A percentile compares a stretch with the other conserved stretches of the same genome.
Evolutionary conservation across 2,113 vertebrate genomes (phyloP).

Genomic region (Notothenia coriiceps): DNA sequence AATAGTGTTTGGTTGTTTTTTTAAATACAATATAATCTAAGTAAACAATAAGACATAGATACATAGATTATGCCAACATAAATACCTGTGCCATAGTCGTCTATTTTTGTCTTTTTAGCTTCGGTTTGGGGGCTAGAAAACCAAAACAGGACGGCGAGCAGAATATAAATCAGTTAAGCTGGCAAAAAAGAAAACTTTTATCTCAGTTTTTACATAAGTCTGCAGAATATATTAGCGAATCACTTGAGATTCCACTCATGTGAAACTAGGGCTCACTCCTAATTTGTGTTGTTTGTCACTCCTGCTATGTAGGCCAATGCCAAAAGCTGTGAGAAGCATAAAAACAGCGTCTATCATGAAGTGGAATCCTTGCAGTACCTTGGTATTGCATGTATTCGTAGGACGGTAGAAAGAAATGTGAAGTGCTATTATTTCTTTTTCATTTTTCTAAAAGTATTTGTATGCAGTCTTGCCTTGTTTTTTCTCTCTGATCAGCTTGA

Average conservation of each 20-base stretch:
- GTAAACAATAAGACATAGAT: not conserved
- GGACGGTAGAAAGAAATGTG: not conserved
- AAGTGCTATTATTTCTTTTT: not conserved
- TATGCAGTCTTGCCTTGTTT: not conserved
- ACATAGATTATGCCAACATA: not conserved
- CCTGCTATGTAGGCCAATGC: not conserved
- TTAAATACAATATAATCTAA: not conserved
- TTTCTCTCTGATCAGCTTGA: not conserved
- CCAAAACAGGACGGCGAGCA: not conserved
- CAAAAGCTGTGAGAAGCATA: not conserved
- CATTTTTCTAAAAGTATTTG: slow-evolving; percentile 1
- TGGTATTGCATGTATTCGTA: not conserved
- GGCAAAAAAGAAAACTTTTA: slow-evolving; percentile 1
- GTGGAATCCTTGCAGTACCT: not conserved
- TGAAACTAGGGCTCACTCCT: not conserved
- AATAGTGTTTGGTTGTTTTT: not conserved
- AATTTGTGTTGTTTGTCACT: slow-evolving; percentile 17
- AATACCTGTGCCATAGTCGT: not conserved
- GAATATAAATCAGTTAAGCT: not conserved
- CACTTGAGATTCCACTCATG: not conserved
- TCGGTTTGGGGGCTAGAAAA: not conserved
- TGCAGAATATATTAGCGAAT: slow-evolving; percentile 12
- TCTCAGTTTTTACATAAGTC: slow-evolving; percentile 2
- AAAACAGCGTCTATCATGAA: not conserved
- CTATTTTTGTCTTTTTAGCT: not conserved